Evolutionary conservation across 92 coral and sea anemone species (phyloP), one percentile per base, ranked within the genome.

Genomic region (Epizoanthus rinbou): DNA sequence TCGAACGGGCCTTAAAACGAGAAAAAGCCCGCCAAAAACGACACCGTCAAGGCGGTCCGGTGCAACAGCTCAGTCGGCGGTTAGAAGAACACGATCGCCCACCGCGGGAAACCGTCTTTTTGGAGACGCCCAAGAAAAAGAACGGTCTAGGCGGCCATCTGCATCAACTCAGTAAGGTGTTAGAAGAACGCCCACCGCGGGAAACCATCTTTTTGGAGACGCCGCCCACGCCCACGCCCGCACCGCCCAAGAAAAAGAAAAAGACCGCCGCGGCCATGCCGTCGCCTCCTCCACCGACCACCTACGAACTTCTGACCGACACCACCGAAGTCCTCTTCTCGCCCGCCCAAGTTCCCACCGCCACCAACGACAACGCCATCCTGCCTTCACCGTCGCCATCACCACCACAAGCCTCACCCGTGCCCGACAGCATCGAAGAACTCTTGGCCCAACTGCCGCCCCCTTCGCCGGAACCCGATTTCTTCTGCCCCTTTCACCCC

Each of bases 91-190:
- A 37, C 43, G 69, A 64, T 19, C 69, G 69, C 69, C 28, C 69
- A 64, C 69, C 69, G 28, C 28, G 69, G 69, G 66, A 60, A 62
- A n/a, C n/a, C n/a, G n/a, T n/a, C 69, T 64, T 64, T 64, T 64
- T 64, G 69, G 69, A 64, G 69, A 64, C 69, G 69, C 69, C 69
- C 69, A 64, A 64, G 69, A 64, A 64, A 64, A 64, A 64, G 69
- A 64, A 64, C 69, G 69, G 69, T 64, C 69, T 64, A 64, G 69
- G 69, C 69, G 69, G 69, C 69, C 69, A 64, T 64, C 69, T 64
- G 69, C 69, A 64, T 64, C 69, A 64, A 64, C 69, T 64, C 69
- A 13, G 69, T 64, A 64, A 64, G 69, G 69, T 64, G 69, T 64
- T 64, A 64, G 69, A 64, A 64, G 69, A 64, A 64, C 69, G 69